Evolutionary conservation across 2,888 invertebrate genomes (phyloP).

Genomic region (Rotaria socialis): DNA sequence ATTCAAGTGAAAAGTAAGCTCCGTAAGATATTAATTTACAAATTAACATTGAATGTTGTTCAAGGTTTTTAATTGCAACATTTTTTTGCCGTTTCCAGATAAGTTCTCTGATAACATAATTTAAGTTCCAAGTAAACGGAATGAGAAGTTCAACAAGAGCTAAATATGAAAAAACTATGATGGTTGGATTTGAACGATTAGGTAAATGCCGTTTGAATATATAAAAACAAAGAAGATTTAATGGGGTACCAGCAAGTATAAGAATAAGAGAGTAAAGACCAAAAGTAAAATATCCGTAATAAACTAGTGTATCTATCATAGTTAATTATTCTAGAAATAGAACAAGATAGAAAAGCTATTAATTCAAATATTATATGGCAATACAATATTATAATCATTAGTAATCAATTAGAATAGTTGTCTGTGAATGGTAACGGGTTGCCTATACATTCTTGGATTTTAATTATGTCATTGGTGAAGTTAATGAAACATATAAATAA

Average conservation of each 20-base stretch:
- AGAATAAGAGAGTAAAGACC: not conserved
- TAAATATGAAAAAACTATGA: constrained; percentile 1
- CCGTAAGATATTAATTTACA: constrained; percentile 42
- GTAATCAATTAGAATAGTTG: too few relatives aligned
- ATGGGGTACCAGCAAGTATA: not conserved
- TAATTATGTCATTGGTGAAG: too few relatives aligned
- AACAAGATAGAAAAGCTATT: not conserved
- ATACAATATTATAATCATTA: too few relatives aligned
- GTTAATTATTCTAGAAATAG: not conserved
- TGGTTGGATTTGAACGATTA: not conserved
- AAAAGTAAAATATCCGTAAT: not conserved
- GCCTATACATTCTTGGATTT: too few relatives aligned
- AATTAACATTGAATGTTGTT: constrained; percentile 40
- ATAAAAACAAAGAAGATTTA: constrained; percentile 7
- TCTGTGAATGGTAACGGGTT: too few relatives aligned
- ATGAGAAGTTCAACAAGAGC: not conserved
- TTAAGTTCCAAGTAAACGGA: not conserved
- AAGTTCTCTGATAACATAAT: not conserved
- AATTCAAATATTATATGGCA: too few relatives aligned
- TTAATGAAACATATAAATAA: too few relatives aligned
- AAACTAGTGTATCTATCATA: not conserved
- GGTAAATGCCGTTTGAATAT: not conserved
- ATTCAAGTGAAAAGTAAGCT: constrained; percentile 43
- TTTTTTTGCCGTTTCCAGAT: constrained; percentile 34
- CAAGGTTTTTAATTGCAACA: constrained; percentile 34